Conservation (phyloP, 2,888 invertebrate species). For the Plemyria rubiginata region DNA sequence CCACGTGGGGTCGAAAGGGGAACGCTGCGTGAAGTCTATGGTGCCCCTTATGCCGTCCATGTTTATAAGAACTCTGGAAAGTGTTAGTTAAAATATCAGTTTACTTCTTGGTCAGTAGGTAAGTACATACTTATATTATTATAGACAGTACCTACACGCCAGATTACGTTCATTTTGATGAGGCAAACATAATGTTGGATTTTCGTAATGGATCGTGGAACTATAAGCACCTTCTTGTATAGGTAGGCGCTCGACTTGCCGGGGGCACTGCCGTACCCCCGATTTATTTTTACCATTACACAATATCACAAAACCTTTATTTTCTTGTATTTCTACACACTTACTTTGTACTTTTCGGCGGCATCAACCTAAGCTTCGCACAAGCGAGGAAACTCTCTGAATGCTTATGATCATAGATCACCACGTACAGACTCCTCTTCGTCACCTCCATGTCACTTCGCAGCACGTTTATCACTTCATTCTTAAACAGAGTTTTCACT, state of each 20-base stretch:
- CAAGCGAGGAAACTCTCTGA: slow-evolving; percentile 92
- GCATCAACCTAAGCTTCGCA: slow-evolving; percentile 90
- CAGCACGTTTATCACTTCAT: slow-evolving; percentile 88
- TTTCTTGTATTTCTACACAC: slow-evolving; percentile 47
- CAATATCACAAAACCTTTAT: not conserved
- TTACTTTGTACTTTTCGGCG: slow-evolving; percentile 89
- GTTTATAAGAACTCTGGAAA: slow-evolving; percentile 87
- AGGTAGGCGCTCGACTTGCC: too few relatives aligned
- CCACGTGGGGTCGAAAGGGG: slow-evolving; percentile 93
- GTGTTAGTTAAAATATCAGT: too few relatives aligned
- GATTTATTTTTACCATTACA: too few relatives aligned
- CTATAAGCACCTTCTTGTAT: too few relatives aligned
- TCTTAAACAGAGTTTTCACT: slow-evolving; percentile 87
- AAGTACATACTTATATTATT: too few relatives aligned
- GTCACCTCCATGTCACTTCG: slow-evolving; percentile 90
- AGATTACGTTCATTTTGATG: too few relatives aligned
- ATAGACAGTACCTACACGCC: too few relatives aligned
- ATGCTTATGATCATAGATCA: slow-evolving; percentile 91
- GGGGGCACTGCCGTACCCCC: too few relatives aligned
- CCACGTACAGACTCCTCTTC: slow-evolving; percentile 91
- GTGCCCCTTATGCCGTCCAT: slow-evolving; percentile 92
- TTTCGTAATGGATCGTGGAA: too few relatives aligned
- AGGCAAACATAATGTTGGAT: too few relatives aligned
- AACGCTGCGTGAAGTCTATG: slow-evolving; percentile 90
- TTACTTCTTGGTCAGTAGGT: too few relatives aligned